Percentiles rank a stretch among this genome's conserved stretches.
Evolutionary conservation across 2,888 invertebrate species (phyloP).

Genomic region (Pyrochroa serraticornis): DNA sequence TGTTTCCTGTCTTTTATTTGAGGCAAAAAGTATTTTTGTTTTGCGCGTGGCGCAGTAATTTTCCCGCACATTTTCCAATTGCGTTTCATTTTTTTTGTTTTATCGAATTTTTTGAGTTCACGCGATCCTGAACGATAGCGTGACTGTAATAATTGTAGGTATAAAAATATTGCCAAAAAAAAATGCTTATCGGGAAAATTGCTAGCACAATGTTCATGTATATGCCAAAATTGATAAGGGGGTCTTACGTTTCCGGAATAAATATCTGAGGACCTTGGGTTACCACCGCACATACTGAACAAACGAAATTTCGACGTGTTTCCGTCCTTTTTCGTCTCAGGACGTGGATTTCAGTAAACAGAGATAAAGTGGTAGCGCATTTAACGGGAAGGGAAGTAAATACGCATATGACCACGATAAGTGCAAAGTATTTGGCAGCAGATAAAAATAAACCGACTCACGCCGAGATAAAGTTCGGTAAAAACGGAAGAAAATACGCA

Average conservation of each 20-base stretch:
- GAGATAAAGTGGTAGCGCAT: constrained; percentile 1
- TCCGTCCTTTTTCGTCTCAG: constrained; percentile 9
- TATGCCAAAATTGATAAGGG: constrained; percentile 26
- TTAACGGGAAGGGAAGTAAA: constrained; percentile 4
- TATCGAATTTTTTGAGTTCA: constrained; percentile 20
- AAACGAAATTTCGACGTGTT: constrained; percentile 26
- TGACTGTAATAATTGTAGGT: constrained; percentile 24
- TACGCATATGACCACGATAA: constrained; percentile 19
- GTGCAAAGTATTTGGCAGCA: constrained; percentile 1
- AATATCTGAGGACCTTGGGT: constrained; percentile 37
- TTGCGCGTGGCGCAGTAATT: constrained; percentile 2
- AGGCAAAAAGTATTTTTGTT: constrained; percentile 17
- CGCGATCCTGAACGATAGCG: constrained; percentile 19
- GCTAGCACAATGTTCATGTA: constrained; percentile 28
- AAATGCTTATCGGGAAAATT: constrained; percentile 27
- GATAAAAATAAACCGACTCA: not conserved
- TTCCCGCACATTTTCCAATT: constrained; percentile 2
- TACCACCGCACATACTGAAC: constrained; percentile 35
- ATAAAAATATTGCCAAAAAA: constrained; percentile 26
- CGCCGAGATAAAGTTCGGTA: constrained; percentile 12
- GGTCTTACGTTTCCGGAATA: constrained; percentile 30
- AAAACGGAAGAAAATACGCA: constrained; percentile 1
- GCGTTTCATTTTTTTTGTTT: constrained; percentile 15
- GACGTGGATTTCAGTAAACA: not conserved
- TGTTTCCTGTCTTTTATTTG: constrained; percentile 24